Evolutionary conservation across 2,113 vertebrate genomes (phyloP).

Genomic region (Apaloderma vittatum): DNA sequence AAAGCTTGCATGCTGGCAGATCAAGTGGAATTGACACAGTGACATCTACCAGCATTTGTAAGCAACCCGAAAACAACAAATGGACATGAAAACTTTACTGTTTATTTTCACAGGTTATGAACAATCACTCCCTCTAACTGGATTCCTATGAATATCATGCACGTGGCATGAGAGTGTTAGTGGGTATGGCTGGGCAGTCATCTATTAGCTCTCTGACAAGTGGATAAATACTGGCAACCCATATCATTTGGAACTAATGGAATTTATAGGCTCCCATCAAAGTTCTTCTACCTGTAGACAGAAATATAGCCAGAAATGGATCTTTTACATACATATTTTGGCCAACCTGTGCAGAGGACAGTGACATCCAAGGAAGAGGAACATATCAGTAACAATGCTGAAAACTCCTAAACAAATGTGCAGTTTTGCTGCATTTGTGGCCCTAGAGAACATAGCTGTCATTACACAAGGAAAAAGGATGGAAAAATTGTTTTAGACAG

Average conservation of each 20-base stretch:
- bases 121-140: background rate
- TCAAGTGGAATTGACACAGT: background rate
- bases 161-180: background rate
- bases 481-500: background rate
- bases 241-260: background rate
- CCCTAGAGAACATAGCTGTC: background rate
- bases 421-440: background rate
- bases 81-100: background rate
- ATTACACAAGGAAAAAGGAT: background rate
- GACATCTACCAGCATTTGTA: background rate
- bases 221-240: background rate
- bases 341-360: background rate
- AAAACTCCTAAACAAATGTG: background rate
- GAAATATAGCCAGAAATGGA: background rate
- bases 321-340: background rate
- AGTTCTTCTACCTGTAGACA: background rate
- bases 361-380: background rate
- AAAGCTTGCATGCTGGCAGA: background rate
- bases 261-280: background rate
- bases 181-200: background rate
- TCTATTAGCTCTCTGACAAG: background rate
- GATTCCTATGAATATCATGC: background rate
- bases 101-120: background rate
- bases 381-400: background rate
- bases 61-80: background rate